phyloP scores from a whole-genome alignment of 1,140 invertebrate species.

The Chrysopa pallens region DNA sequence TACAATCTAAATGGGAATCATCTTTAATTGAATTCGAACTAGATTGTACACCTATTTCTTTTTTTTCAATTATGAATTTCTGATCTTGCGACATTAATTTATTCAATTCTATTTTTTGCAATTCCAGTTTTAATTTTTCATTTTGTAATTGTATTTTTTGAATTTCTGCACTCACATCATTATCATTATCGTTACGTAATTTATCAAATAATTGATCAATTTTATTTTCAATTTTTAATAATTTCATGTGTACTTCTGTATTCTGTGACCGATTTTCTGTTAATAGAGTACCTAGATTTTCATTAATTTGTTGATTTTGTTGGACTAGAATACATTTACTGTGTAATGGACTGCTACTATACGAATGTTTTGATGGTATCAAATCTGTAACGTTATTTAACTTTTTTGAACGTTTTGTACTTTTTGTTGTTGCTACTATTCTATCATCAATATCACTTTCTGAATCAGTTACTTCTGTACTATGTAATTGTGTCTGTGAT shows the following conservation, averaged over 20 bases:
- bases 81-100: no score
- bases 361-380: not conserved
- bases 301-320: not conserved
- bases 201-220: slow-evolving; percentile 9
- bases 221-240: slow-evolving; percentile 12
- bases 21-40: no score
- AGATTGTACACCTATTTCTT: no score
- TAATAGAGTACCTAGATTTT: slow-evolving; percentile 8
- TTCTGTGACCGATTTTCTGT: slow-evolving; percentile 14
- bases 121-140: no score
- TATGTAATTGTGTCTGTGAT: slow-evolving; percentile 4
- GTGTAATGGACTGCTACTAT: not conserved
- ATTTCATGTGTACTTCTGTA: slow-evolving; percentile 13
- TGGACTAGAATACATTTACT: not conserved
- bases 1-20: no score
- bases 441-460: slow-evolving; percentile 5
- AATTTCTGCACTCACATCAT: not conserved
- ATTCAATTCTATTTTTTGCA: no score
- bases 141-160: no score
- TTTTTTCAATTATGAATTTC: no score
- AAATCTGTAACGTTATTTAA: not conserved
- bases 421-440: not conserved
- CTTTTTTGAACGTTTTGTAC: not conserved
- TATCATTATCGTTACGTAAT: not conserved
- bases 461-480: not conserved